A percentile compares a stretch with the other conserved stretches of the same genome.
Evolutionary conservation across 1,140 invertebrate species (phyloP).

Genomic region (Phocides pigmalion): DNA sequence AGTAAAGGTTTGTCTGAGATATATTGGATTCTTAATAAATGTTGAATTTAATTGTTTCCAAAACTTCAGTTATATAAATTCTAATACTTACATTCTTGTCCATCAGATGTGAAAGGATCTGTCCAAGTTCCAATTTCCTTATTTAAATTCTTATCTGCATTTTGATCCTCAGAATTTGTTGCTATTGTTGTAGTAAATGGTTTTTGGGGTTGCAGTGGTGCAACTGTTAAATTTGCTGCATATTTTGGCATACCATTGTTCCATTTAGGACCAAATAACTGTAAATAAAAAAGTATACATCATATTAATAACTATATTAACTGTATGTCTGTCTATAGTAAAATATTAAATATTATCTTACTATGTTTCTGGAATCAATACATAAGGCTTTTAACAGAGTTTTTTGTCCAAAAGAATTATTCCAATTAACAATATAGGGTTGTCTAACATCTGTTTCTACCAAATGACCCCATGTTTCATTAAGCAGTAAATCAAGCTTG

Average conservation of each 20-base stretch:
- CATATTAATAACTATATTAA: no score
- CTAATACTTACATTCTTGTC: constrained; percentile 77
- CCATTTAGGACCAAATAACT: constrained; percentile 92
- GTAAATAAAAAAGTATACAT: constrained; percentile 53
- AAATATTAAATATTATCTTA: constrained; percentile 82
- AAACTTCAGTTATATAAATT: background rate
- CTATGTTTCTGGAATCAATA: constrained; percentile 93
- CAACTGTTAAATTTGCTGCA: constrained; percentile 90
- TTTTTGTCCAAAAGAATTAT: constrained; percentile 88
- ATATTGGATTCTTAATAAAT: background rate
- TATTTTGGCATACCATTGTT: constrained; percentile 90
- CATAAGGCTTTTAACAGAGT: constrained; percentile 88
- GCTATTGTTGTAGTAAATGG: constrained; percentile 50
- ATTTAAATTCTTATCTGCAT: constrained; percentile 55
- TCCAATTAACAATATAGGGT: constrained; percentile 89
- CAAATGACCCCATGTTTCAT: constrained; percentile 82
- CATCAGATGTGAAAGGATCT: constrained; percentile 68
- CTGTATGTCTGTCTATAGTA: no score
- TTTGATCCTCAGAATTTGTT: constrained; percentile 33
- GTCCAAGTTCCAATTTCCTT: constrained; percentile 56
- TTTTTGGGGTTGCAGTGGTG: constrained; percentile 90
- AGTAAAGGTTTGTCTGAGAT: background rate
- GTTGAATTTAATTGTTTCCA: background rate
- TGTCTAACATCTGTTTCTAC: constrained; percentile 88
- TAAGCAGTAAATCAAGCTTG: constrained; percentile 70